Percentiles rank a stretch among this genome's conserved stretches.
Conservation (phyloP, 2,797 vertebrate genomes). For the Dallia pectoralis region DNA sequence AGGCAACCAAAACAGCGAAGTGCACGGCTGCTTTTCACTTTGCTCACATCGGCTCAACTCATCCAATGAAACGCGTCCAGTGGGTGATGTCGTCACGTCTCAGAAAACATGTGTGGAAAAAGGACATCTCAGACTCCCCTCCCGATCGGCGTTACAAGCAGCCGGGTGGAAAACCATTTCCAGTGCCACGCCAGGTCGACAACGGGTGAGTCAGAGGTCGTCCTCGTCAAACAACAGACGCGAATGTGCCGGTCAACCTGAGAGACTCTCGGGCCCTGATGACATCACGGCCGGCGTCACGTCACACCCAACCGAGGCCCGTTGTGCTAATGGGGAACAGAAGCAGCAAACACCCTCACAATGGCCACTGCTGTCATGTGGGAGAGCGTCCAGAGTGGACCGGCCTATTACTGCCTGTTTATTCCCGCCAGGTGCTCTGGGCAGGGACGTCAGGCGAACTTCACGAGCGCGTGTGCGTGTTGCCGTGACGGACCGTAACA, state of each 20-base stretch:
- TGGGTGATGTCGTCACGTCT: constrained; percentile 34
- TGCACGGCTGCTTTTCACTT: too few species aligned
- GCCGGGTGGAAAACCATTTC: constrained; percentile 49
- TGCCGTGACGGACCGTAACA: too few species aligned
- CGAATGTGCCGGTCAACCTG: constrained; percentile 72
- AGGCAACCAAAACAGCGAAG: too few species aligned
- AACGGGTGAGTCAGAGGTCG: constrained; percentile 63
- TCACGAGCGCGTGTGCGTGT: too few species aligned
- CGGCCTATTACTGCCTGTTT: neutral
- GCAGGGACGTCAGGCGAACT: neutral
- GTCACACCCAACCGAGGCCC: constrained; percentile 71
- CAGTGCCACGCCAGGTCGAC: constrained; percentile 60
- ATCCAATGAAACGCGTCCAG: constrained; percentile 37
- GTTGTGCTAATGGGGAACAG: constrained; percentile 75
- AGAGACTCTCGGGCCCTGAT: constrained; percentile 64
- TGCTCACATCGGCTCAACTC: constrained; percentile 17
- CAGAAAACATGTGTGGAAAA: constrained; percentile 11
- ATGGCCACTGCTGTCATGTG: neutral
- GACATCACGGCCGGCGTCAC: constrained; percentile 71
- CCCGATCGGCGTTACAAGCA: constrained; percentile 29
- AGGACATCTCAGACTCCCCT: constrained; percentile 22
- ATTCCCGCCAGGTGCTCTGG: neutral
- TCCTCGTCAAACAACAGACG: constrained; percentile 57
- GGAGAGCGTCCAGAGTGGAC: constrained; percentile 3
- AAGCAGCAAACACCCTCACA: constrained; percentile 10